phyloP scores from a whole-genome alignment of 2,797 vertebrate species.

The Hipposideros larvatus region DNA sequence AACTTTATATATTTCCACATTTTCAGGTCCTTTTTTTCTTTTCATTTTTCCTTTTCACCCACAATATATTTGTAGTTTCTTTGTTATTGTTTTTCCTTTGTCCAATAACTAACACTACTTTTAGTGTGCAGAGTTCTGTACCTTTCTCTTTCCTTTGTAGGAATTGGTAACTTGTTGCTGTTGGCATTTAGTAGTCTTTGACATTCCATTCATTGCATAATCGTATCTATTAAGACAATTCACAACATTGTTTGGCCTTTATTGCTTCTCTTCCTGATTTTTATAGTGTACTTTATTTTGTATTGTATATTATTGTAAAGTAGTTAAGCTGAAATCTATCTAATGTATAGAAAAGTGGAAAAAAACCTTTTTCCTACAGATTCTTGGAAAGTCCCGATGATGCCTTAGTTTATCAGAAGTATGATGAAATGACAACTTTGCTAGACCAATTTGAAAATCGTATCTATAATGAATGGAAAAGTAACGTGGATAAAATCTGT shows the following conservation, averaged over 20 bases:
- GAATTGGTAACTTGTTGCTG: not conserved
- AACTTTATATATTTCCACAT: not conserved
- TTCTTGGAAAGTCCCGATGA: constrained; percentile 84
- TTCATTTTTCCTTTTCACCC: not conserved
- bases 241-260: not conserved
- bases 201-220: not conserved
- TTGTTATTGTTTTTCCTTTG: constrained; percentile 10
- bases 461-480: constrained; percentile 90
- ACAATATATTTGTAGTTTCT: not conserved
- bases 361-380: constrained; percentile 76
- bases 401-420: constrained; percentile 87
- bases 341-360: not conserved
- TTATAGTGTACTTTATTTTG: not conserved
- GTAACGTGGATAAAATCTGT: constrained; percentile 88
- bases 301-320: not conserved
- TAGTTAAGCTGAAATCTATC: not conserved
- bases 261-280: not conserved
- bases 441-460: constrained; percentile 89
- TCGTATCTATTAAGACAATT: not conserved
- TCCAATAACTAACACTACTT: not conserved
- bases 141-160: not conserved
- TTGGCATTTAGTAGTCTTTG: not conserved
- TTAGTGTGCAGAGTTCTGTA: not conserved
- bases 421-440: constrained; percentile 88
- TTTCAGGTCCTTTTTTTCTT: not conserved